Evolutionary conservation across 2,113 vertebrate species (phyloP), one percentile per base, ranked within the genome.

Genomic region (Tachysurus fulvidraco): DNA sequence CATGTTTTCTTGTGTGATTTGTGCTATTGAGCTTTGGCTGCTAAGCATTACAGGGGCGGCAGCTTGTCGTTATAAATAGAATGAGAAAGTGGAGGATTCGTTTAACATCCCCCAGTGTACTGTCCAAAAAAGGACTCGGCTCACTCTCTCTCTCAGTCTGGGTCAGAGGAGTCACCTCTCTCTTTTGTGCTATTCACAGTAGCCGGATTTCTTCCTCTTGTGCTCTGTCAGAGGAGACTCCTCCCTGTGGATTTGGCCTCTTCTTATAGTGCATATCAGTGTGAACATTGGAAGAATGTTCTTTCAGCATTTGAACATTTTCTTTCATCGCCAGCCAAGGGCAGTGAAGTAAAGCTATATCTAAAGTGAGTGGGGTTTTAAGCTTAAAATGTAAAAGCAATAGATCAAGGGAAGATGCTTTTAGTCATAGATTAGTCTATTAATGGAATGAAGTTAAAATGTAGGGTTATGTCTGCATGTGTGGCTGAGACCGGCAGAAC

Each of bases 401-500:
- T 44, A 65, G 69, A 57, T 71, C 52, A 71, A 54, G 69, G 86
- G 30, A 64, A 83, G 52, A 76, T 77, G 57, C 57, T 83, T 87
- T 83, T 12, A 82, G 64, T 25, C 65, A 54, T 54, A 64, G 44
- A 77, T 77, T 87, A 80, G 11, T 21, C 80, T 81, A 65, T 87
- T 80, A 87, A 84, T 87, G 86, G 84, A 83, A 80, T 85, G 77
- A 88, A 88, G 62, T 88, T 83, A 89, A 86, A 79, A 85, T 81
- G 88, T 80, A 46, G 55, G 85, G 69, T 82, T 93, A 92, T 93
- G 91, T 93, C 87, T 90, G 86, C 82, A 73, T 86, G 86, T 88
- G 95, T 96, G 94, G 94, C 95, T 95, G 96, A 96, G 96, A 95
- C 95, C 93, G 94, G 96, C 95, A 95, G 94, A 95, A 94, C 95